Percentiles rank a stretch among this genome's conserved stretches.
These are phyloP conservation scores for Thelaira solivaga DNA, from an alignment of 2,888 invertebrate genomes.

Conservation along the genomic window DNA sequence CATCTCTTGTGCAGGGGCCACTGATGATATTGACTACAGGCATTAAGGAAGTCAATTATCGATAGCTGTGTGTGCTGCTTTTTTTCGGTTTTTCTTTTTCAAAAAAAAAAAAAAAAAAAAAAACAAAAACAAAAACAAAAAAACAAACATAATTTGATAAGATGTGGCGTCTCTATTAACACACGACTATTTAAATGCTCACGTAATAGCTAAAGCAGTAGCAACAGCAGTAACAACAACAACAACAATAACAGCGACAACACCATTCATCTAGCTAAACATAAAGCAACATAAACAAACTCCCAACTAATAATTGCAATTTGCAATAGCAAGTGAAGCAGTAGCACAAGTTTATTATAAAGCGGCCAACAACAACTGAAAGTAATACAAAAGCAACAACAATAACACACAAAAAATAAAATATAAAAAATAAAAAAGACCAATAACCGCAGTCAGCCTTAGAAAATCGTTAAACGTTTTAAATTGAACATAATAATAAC, in stretches of 20 bases:
- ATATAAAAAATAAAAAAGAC: conserved; percentile 65
- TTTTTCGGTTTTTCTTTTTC: conserved; percentile 12
- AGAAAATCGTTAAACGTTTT: conserved; percentile 41
- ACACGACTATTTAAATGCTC: conserved; percentile 48
- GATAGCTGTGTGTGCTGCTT: conserved; percentile 49
- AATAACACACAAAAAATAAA: no score
- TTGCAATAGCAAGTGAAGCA: conserved; percentile 50
- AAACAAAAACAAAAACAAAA: no score
- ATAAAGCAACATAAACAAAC: conserved; percentile 59
- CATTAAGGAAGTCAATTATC: conserved; percentile 61
- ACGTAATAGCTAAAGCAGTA: conserved; percentile 61
- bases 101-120: no score
- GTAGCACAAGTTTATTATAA: conserved; percentile 46
- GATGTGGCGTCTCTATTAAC: conserved; percentile 57
- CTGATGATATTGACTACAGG: conserved; percentile 41
- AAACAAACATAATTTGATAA: conserved; percentile 53
- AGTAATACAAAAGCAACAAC: background rate
- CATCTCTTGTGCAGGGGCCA: conserved; percentile 38
- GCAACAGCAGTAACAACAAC: conserved; percentile 33
- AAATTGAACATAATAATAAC: conserved; percentile 23
- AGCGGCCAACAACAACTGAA: conserved; percentile 37
- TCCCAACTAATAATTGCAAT: conserved; percentile 37
- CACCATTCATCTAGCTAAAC: no score
- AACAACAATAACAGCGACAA: conserved; percentile 38
- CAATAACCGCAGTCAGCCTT: conserved; percentile 69